Evolutionary conservation across 2,113 vertebrate species (phyloP).

Genomic region (Coptodon bakossiorum): DNA sequence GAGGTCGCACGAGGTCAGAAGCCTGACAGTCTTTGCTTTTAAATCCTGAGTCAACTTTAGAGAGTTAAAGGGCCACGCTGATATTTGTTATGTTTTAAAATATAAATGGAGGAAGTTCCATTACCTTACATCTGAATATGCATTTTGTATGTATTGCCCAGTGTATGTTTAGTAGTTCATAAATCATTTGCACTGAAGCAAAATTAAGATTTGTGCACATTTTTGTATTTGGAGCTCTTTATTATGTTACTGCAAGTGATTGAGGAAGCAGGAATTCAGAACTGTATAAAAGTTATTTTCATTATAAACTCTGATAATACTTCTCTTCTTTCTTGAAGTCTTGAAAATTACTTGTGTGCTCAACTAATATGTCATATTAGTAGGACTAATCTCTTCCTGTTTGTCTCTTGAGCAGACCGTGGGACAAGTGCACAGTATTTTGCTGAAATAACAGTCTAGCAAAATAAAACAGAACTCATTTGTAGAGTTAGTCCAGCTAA

Average conservation of each 20-base stretch:
- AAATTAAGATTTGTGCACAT: neutral
- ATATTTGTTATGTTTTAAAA: neutral
- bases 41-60: neutral
- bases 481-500: neutral
- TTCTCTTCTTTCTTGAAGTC: neutral
- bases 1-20: neutral
- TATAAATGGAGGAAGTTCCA: neutral
- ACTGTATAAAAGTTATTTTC: neutral
- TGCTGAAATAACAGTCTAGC: neutral
- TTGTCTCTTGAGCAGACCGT: neutral
- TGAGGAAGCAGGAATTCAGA: neutral
- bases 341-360: neutral
- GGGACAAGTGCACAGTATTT: neutral
- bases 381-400: neutral
- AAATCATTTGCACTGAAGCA: neutral
- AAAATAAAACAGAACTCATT: neutral
- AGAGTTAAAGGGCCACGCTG: neutral
- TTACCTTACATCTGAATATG: neutral
- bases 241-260: neutral
- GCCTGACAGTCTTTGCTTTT: neutral
- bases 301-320: neutral
- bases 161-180: neutral
- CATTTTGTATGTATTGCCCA: neutral
- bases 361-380: neutral
- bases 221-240: neutral